Conservation (phyloP, 1,140 invertebrate genomes). For the Drosophila repleta region DNA sequence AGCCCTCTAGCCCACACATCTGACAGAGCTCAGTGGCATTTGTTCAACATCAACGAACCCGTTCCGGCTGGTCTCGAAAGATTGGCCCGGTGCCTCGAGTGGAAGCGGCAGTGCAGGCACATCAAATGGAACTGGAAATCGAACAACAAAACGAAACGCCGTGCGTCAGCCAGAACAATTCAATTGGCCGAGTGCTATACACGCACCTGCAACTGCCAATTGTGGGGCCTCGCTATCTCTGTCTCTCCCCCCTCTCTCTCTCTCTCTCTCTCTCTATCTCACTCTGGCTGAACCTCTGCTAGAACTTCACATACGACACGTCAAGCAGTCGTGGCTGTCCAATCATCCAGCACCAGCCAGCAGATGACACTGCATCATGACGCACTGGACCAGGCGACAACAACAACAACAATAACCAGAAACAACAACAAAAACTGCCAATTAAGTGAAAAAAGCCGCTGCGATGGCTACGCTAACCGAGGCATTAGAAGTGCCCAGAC, state of each 20-base stretch:
- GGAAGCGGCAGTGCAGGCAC: slow-evolving; percentile 4
- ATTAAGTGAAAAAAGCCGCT: slow-evolving; percentile 72
- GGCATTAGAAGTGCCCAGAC: slow-evolving; percentile 49
- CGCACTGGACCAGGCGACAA: slow-evolving; percentile 20
- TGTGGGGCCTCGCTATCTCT: slow-evolving; percentile 1
- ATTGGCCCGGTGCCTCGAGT: neutral
- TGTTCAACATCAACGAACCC: slow-evolving; percentile 52
- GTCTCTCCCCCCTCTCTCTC: no score
- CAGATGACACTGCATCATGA: slow-evolving; percentile 17
- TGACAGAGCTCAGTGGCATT: slow-evolving; percentile 44
- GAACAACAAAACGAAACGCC: slow-evolving; percentile 39
- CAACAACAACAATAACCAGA: slow-evolving; percentile 35
- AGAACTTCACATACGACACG: slow-evolving; percentile 4
- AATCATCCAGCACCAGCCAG: slow-evolving; percentile 11
- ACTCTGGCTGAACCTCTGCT: no score
- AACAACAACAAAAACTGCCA: slow-evolving; percentile 61
- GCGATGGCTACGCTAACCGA: slow-evolving; percentile 33
- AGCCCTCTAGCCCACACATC: slow-evolving; percentile 4
- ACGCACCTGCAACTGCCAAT: slow-evolving; percentile 29
- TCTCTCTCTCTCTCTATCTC: no score
- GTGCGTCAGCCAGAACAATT: slow-evolving; percentile 40
- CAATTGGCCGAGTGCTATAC: slow-evolving; percentile 38
- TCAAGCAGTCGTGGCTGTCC: slow-evolving; percentile 27
- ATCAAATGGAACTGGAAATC: slow-evolving; percentile 46
- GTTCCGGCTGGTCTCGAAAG: neutral